phyloP scores from a whole-genome alignment of 2,888 invertebrate species.

The Ramazzottius varieornatus region DNA sequence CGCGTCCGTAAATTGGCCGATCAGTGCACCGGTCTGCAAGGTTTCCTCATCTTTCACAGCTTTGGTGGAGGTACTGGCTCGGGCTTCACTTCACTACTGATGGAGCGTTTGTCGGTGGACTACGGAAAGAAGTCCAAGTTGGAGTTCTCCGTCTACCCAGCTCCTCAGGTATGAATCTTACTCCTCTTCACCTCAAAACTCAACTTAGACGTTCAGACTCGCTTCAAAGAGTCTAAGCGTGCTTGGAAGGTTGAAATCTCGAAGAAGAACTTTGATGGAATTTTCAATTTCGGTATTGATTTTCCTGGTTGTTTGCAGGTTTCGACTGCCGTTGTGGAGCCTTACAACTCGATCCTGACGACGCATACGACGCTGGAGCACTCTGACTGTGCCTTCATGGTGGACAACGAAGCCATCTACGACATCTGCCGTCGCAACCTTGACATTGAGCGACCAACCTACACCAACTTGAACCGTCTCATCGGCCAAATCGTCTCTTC shows the following conservation, averaged over 20 bases:
- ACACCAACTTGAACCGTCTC: conserved; percentile 63
- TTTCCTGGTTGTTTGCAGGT: conserved; percentile 18
- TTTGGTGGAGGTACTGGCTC: conserved; percentile 57
- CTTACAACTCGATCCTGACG: conserved; percentile 25
- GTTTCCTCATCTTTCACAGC: conserved; percentile 26
- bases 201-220: too few relatives aligned
- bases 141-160: conserved; percentile 69
- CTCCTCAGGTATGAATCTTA: conserved; percentile 67
- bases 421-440: conserved; percentile 64
- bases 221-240: too few relatives aligned
- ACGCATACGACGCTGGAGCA: conserved; percentile 29
- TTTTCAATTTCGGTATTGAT: too few relatives aligned
- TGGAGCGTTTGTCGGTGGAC: conserved; percentile 55
- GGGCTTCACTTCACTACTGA: conserved; percentile 58
- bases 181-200: too few relatives aligned
- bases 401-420: conserved; percentile 75
- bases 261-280: too few relatives aligned
- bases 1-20: conserved; percentile 27
- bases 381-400: conserved; percentile 34
- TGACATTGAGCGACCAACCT: conserved; percentile 53
- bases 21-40: conserved; percentile 41
- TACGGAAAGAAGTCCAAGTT: conserved; percentile 64
- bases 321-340: conserved; percentile 29
- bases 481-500: conserved; percentile 65
- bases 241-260: too few relatives aligned